phyloP scores from a whole-genome alignment of 64 coral and sea anemone genomes.

The Astreopora myriophthalma region DNA sequence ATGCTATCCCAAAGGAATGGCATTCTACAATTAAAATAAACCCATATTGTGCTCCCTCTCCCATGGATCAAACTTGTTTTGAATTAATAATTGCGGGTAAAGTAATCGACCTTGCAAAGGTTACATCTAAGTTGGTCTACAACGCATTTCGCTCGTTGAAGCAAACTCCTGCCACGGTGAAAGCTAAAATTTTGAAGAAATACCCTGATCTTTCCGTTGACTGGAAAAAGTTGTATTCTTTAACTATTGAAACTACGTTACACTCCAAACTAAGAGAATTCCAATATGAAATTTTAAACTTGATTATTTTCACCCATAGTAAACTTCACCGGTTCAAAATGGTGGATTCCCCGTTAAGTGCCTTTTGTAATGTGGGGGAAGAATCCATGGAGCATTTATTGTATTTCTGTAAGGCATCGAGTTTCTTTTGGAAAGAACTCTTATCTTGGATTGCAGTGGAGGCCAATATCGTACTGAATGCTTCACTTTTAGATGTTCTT shows the following conservation, averaged over 20 bases:
- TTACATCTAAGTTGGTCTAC: neutral
- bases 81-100: neutral
- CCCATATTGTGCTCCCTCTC: neutral
- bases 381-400: slow-evolving; percentile 2
- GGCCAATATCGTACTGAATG: neutral
- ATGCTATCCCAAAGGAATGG: slow-evolving; percentile 12
- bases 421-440: neutral
- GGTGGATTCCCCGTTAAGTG: neutral
- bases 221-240: slow-evolving; percentile 1
- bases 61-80: slow-evolving; percentile 1
- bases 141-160: neutral
- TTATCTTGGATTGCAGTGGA: neutral
- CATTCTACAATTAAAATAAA: slow-evolving; percentile 7
- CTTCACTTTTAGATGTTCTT: neutral
- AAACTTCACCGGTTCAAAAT: neutral
- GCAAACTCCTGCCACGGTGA: neutral
- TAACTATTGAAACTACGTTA: slow-evolving; percentile 1
- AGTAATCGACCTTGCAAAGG: neutral
- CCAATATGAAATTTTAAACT: neutral
- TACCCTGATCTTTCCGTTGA: neutral
- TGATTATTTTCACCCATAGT: neutral
- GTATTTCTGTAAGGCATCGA: neutral
- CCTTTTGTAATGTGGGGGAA: neutral
- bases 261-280: neutral
- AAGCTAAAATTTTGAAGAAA: neutral